A percentile compares a stretch with the other conserved stretches of the same genome.
phyloP scores from a whole-genome alignment of 30 jellyfish, hydroid and myxozoan genomes.

The Pseudorhiza aurosa region DNA sequence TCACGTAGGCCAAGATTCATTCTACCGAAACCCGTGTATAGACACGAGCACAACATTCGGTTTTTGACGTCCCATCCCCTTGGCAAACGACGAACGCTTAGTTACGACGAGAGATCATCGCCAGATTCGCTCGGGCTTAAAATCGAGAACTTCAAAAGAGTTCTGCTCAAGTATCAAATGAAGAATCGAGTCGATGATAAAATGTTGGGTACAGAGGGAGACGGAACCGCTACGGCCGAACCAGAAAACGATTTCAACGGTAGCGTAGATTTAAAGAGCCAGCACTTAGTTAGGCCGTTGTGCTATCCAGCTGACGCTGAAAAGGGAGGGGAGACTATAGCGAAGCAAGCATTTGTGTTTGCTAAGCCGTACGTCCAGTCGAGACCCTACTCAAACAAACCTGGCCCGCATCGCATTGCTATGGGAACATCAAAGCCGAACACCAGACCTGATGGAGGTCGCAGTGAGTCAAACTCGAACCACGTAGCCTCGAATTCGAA shows the following conservation, averaged over 20 bases:
- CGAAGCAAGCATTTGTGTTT: not conserved
- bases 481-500: not conserved
- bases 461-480: not conserved
- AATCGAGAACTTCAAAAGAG: not conserved
- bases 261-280: not conserved
- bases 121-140: not conserved
- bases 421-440: not conserved
- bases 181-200: not conserved
- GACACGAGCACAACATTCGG: slow-evolving; percentile 13
- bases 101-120: not conserved
- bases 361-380: not conserved
- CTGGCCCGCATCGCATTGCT: not conserved
- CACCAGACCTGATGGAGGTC: not conserved
- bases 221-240: too few relatives aligned
- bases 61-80: not conserved
- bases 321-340: not conserved
- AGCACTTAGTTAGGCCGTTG: not conserved
- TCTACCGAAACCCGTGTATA: slow-evolving; percentile 9
- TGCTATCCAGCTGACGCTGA: not conserved
- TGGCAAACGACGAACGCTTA: not conserved
- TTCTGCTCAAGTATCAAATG: slow-evolving; percentile 1
- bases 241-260: not conserved
- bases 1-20: not conserved
- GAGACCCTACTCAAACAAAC: not conserved
- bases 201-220: not conserved